These are phyloP conservation scores for Nasua narica DNA, from an alignment of 2,797 vertebrate genomes.

Conservation along the genomic window DNA sequence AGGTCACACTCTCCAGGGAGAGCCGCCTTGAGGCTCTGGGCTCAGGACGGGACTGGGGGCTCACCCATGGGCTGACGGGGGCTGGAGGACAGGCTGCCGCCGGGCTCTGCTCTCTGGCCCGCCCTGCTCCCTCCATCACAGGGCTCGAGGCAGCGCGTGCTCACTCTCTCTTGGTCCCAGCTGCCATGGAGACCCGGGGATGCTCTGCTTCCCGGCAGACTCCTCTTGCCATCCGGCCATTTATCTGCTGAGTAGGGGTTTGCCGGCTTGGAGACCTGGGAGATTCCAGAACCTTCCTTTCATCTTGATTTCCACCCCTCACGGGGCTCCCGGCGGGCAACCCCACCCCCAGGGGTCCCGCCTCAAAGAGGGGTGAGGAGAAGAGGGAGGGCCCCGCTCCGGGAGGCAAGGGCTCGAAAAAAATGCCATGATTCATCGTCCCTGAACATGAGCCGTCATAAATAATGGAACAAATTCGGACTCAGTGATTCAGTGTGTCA, in stretches of 20 bases:
- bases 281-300: neutral
- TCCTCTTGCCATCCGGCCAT: accelerated
- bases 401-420: neutral
- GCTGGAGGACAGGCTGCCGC: neutral
- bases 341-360: neutral
- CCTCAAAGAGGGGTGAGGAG: constrained; percentile 34
- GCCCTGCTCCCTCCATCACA: accelerated
- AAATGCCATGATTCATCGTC: neutral
- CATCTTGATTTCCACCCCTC: neutral
- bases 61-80: neutral
- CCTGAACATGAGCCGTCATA: neutral
- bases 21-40: accelerated
- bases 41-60: neutral
- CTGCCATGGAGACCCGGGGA: neutral
- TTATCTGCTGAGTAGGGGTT: neutral
- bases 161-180: neutral
- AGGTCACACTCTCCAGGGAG: accelerated
- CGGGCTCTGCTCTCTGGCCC: neutral
- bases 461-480: constrained; percentile 53
- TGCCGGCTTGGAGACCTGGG: neutral
- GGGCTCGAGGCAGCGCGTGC: accelerated
- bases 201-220: neutral
- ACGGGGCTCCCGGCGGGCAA: neutral
- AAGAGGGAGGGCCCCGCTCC: neutral
- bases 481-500: constrained; percentile 35